These are phyloP conservation scores for Nezara viridula DNA, from an alignment of 2,888 invertebrate species.

Conservation along the genomic window DNA sequence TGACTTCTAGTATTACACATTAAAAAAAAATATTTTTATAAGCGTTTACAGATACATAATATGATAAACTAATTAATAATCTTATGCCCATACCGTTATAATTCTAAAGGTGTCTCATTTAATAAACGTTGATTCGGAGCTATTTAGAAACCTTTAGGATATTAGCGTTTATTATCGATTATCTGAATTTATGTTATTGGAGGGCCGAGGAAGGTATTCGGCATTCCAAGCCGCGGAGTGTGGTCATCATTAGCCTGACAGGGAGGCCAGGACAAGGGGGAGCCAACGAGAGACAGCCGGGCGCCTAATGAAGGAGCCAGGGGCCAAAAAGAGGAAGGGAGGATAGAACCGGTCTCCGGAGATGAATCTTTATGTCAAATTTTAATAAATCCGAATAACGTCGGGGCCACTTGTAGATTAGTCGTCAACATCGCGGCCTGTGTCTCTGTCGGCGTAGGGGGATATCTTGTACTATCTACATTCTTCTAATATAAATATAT, in stretches of 20 bases:
- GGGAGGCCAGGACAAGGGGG: neutral
- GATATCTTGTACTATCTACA: neutral
- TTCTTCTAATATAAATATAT: neutral
- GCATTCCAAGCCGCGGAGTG: neutral
- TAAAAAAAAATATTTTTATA: too few species aligned
- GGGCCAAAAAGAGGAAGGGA: neutral
- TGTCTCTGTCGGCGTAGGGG: neutral
- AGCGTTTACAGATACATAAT: too few species aligned
- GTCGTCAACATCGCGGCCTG: neutral
- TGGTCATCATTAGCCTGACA: neutral
- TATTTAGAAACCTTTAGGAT: neutral
- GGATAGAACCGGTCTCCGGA: neutral
- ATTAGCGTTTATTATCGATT: neutral
- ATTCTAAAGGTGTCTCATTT: neutral
- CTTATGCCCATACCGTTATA: neutral
- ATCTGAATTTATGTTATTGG: neutral
- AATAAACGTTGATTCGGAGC: neutral
- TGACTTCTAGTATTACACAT: too few species aligned
- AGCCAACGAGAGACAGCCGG: neutral
- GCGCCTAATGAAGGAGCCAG: neutral
- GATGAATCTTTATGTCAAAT: conserved; percentile 31
- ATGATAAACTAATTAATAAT: too few species aligned
- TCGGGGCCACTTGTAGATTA: neutral
- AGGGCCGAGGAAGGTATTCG: neutral
- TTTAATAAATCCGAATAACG: conserved; percentile 20